A percentile compares a stretch with the other conserved stretches of the same genome.
These are phyloP conservation scores for Linnaemya tessellans DNA, from an alignment of 2,888 invertebrate genomes.

Conservation along the genomic window DNA sequence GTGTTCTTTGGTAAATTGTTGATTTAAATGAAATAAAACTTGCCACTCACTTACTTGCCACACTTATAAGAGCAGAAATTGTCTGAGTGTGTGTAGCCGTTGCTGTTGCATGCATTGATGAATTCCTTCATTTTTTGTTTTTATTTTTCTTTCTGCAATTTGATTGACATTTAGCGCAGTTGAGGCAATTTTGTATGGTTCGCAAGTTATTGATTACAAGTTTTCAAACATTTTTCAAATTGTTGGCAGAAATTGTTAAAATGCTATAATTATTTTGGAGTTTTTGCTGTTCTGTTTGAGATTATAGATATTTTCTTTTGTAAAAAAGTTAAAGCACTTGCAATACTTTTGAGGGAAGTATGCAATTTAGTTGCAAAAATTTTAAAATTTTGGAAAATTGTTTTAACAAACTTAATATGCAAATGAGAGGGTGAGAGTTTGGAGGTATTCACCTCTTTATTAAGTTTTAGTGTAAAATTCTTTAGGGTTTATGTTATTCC, in stretches of 20 bases:
- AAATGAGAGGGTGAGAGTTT: too few relatives aligned
- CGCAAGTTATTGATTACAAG: constrained; percentile 61
- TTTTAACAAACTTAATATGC: too few relatives aligned
- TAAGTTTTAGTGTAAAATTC: too few relatives aligned
- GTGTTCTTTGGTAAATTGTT: constrained; percentile 44
- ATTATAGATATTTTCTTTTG: neutral
- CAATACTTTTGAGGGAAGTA: constrained; percentile 12
- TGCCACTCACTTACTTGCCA: constrained; percentile 56
- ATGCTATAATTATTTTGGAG: constrained; percentile 25
- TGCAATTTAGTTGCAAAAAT: neutral
- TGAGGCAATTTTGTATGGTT: constrained; percentile 60
- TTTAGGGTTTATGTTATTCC: too few relatives aligned
- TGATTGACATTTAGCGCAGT: constrained; percentile 69
- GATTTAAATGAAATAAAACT: constrained; percentile 45
- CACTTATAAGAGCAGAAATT: constrained; percentile 4
- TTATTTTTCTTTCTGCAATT: neutral
- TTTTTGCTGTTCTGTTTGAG: neutral
- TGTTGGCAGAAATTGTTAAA: constrained; percentile 26
- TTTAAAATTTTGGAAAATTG: neutral
- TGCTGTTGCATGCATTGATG: constrained; percentile 44
- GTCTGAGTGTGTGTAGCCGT: neutral
- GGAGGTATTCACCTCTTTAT: too few relatives aligned
- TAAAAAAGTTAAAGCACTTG: neutral
- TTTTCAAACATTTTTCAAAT: constrained; percentile 49
- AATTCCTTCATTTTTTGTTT: constrained; percentile 53